phyloP scores from a whole-genome alignment of 1,140 invertebrate genomes.

The Lepidurus packardi region DNA sequence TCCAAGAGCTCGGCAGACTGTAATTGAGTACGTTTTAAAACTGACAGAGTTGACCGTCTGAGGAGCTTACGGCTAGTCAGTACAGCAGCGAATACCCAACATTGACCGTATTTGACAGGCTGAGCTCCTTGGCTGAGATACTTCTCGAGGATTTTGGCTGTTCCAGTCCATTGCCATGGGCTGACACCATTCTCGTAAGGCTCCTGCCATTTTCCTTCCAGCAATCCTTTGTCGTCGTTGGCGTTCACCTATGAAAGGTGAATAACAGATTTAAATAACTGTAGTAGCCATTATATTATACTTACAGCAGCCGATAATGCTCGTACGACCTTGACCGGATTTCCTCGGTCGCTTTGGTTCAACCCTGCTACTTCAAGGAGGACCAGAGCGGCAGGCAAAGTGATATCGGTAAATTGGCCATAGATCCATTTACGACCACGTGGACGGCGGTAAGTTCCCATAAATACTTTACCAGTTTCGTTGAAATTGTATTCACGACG shows the following conservation, averaged over 20 bases:
- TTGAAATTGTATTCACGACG: slow-evolving; percentile 48
- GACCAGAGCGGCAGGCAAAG: slow-evolving; percentile 41
- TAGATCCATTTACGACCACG: slow-evolving; percentile 46
- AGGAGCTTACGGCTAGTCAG: slow-evolving; percentile 41
- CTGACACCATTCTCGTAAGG: slow-evolving; percentile 44
- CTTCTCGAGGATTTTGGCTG: slow-evolving; percentile 41
- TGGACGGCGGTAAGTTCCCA: slow-evolving; percentile 42
- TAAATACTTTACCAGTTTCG: slow-evolving; percentile 49
- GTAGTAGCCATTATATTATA: background rate
- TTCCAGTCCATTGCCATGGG: slow-evolving; percentile 43
- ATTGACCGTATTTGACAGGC: slow-evolving; percentile 49
- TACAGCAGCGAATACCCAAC: slow-evolving; percentile 50
- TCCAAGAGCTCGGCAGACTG: slow-evolving; percentile 51
- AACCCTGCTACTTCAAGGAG: slow-evolving; percentile 38
- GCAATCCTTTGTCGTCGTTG: slow-evolving; percentile 45
- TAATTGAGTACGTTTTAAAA: slow-evolving; percentile 24
- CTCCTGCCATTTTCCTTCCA: slow-evolving; percentile 48
- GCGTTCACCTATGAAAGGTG: slow-evolving; percentile 42
- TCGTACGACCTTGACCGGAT: slow-evolving; percentile 45
- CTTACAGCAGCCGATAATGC: slow-evolving; percentile 44
- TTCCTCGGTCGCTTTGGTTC: slow-evolving; percentile 41
- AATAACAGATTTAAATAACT: background rate
- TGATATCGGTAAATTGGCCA: slow-evolving; percentile 45
- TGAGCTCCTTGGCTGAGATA: slow-evolving; percentile 40
- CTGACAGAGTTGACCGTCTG: background rate